Conservation (phyloP, 1,140 invertebrate species). For the Drosophila seguyi region DNA sequence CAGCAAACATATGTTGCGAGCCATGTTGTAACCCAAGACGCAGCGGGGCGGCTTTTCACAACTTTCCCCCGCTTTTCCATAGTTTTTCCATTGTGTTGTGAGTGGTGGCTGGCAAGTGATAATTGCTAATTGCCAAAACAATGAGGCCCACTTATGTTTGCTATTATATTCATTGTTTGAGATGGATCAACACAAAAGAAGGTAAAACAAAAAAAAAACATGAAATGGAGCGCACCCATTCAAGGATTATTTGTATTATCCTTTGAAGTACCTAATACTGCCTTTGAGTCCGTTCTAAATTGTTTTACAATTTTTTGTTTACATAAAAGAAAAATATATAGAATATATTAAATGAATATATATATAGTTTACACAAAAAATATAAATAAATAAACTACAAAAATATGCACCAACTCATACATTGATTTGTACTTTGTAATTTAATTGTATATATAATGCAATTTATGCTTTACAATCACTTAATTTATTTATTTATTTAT, state of each 20-base stretch:
- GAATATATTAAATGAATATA: neutral
- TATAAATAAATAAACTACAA: neutral
- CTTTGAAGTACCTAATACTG: too few relatives aligned
- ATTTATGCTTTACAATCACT: too few relatives aligned
- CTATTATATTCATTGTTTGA: slow-evolving; percentile 4
- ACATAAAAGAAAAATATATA: neutral
- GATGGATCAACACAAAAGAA: neutral
- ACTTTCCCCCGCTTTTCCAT: slow-evolving; percentile 18
- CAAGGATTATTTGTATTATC: neutral
- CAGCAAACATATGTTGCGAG: slow-evolving; percentile 43
- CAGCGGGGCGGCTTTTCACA: slow-evolving; percentile 52
- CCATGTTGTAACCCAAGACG: slow-evolving; percentile 52
- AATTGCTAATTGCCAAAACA: slow-evolving; percentile 56
- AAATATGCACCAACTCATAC: neutral
- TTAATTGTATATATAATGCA: too few relatives aligned
- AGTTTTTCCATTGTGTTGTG: slow-evolving; percentile 24
- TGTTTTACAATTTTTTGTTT: neutral
- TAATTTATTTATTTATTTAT: too few relatives aligned
- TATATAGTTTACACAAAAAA: neutral
- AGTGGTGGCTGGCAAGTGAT: slow-evolving; percentile 38
- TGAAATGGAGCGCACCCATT: neutral
- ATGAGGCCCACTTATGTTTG: slow-evolving; percentile 14
- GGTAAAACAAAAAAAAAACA: neutral
- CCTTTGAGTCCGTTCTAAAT: neutral
- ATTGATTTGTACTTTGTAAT: too few relatives aligned